Conservation (phyloP, 2,113 vertebrate species). For the Psilopsiagon aurifrons region DNA sequence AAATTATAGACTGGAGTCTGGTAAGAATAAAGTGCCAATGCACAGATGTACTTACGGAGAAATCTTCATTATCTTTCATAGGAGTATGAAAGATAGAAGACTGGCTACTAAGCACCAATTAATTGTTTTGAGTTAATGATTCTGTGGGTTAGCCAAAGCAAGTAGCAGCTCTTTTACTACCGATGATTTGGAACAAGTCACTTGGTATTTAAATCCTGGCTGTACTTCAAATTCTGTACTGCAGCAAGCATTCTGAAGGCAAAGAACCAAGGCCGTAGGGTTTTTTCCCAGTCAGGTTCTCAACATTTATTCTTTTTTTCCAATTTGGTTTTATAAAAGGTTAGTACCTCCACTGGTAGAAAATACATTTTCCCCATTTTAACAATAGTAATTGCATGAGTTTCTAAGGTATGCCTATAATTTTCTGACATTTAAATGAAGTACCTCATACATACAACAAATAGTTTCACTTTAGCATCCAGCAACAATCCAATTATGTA, state of each 20-base stretch:
- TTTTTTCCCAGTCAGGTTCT: not conserved
- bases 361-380: not conserved
- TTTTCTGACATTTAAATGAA: not conserved
- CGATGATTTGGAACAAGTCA: not conserved
- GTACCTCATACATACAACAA: not conserved
- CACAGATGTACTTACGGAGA: not conserved
- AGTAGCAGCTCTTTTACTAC: not conserved
- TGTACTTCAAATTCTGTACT: not conserved
- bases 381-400: not conserved
- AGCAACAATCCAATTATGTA: not conserved
- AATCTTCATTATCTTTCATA: not conserved
- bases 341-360: not conserved
- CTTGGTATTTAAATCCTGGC: not conserved
- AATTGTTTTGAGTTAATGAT: not conserved
- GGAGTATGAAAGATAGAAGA: not conserved
- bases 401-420: not conserved
- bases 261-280: not conserved
- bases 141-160: not conserved
- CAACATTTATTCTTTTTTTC: not conserved
- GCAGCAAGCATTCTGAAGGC: not conserved
- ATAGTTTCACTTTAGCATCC: slow-evolving; percentile 5
- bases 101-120: not conserved
- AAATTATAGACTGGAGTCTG: not conserved
- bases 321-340: not conserved
- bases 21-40: not conserved